These are phyloP conservation scores for Petrophora chlorosata DNA, from an alignment of 2,888 invertebrate species.

Conservation along the genomic window DNA sequence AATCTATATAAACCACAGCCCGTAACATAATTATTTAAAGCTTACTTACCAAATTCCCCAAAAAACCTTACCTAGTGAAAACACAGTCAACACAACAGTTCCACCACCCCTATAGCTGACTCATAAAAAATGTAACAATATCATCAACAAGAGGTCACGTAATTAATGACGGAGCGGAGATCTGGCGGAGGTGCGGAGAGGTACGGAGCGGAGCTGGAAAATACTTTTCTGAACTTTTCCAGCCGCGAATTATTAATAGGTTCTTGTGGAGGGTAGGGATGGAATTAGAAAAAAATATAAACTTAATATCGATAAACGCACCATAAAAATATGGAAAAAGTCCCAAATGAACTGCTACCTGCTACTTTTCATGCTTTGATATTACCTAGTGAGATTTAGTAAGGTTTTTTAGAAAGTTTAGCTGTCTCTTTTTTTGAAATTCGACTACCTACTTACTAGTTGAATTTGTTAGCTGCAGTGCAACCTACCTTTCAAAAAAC, in stretches of 20 bases:
- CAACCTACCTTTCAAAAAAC: too few species aligned
- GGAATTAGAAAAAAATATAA: conserved; percentile 17
- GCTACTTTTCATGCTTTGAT: too few species aligned
- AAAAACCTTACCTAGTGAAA: conserved; percentile 27
- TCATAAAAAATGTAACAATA: conserved; percentile 71
- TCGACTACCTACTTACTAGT: too few species aligned
- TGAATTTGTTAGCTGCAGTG: too few species aligned
- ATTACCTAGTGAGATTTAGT: too few species aligned
- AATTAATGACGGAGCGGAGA: conserved; percentile 61
- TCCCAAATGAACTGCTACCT: too few species aligned
- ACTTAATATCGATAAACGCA: background rate
- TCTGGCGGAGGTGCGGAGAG: conserved; percentile 49
- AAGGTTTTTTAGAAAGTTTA: too few species aligned
- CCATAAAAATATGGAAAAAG: background rate
- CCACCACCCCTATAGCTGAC: conserved; percentile 41
- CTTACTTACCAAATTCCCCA: background rate
- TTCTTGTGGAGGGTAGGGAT: conserved; percentile 59
- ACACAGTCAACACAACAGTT: conserved; percentile 42
- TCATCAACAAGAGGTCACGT: conserved; percentile 67
- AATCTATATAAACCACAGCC: too few species aligned
- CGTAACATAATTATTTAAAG: too few species aligned
- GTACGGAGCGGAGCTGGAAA: conserved; percentile 50
- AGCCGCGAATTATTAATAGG: conserved; percentile 81
- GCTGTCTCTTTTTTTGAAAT: too few species aligned
- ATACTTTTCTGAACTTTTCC: conserved; percentile 79